Conservation (phyloP, 2,888 invertebrate genomes). For the Calameuta idolon region DNA sequence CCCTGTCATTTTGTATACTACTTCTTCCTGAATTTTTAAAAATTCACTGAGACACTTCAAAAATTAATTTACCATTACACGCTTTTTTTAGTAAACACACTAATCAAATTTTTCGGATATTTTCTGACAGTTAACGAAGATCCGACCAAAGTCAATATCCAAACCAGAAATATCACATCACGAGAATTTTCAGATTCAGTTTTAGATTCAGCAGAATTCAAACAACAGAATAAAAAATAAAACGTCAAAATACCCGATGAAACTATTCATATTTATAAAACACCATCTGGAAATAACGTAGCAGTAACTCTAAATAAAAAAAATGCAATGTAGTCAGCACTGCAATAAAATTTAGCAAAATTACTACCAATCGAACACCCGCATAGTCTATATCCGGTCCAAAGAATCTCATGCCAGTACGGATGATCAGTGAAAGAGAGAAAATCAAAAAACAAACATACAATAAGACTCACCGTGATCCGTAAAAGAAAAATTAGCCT, state of each 20-base stretch:
- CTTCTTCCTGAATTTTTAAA: neutral
- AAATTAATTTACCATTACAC: too few relatives aligned
- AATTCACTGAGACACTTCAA: too few relatives aligned
- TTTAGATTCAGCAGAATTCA: neutral
- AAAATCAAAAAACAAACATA: neutral
- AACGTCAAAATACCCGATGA: too few relatives aligned
- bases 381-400: neutral
- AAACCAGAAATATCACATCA: neutral
- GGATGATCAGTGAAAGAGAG: neutral
- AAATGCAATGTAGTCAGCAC: neutral
- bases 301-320: neutral
- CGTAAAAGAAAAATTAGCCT: too few relatives aligned
- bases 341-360: neutral
- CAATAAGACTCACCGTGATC: neutral
- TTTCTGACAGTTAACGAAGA: neutral
- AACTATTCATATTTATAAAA: neutral
- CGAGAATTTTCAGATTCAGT: too few relatives aligned
- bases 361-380: neutral
- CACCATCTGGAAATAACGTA: neutral
- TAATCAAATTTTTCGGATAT: neutral
- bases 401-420: neutral
- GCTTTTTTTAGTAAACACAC: neutral
- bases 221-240: too few relatives aligned
- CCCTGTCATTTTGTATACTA: neutral
- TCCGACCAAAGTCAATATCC: neutral